Conservation (phyloP, 2,113 vertebrate genomes). For the Platysternon megacephalum region DNA sequence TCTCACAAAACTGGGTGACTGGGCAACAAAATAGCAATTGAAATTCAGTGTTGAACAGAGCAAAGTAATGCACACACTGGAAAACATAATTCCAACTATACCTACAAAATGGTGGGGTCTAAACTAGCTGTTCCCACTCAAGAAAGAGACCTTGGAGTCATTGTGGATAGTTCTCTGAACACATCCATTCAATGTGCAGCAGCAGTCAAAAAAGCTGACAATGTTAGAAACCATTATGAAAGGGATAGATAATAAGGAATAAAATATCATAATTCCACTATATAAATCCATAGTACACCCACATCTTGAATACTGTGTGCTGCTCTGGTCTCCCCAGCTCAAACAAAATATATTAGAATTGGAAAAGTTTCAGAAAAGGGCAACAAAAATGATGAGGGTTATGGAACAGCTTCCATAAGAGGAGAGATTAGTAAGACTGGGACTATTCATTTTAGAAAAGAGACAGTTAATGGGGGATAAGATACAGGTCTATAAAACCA, state of each 20-base stretch:
- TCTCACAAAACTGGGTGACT: no score
- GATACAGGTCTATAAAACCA: not conserved
- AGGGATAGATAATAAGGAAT: not conserved
- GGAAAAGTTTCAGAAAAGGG: not conserved
- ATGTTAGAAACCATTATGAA: not conserved
- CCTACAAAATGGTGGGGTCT: not conserved
- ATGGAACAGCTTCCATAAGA: not conserved
- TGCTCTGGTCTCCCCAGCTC: not conserved
- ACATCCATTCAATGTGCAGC: not conserved
- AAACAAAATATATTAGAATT: not conserved
- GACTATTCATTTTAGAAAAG: not conserved
- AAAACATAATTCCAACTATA: not conserved
- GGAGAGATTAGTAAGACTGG: no score
- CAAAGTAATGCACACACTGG: not conserved
- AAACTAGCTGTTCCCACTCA: not conserved
- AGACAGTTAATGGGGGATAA: not conserved
- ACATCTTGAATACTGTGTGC: not conserved
- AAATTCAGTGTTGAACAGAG: not conserved
- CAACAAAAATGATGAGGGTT: not conserved
- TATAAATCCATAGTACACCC: not conserved
- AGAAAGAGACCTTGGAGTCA: not conserved
- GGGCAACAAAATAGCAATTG: not conserved
- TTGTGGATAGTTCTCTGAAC: not conserved
- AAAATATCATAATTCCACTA: not conserved
- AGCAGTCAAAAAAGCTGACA: not conserved